Evolutionary conservation across 2,797 vertebrate species (phyloP).

Genomic region (Oceanodroma leucorhoa): DNA sequence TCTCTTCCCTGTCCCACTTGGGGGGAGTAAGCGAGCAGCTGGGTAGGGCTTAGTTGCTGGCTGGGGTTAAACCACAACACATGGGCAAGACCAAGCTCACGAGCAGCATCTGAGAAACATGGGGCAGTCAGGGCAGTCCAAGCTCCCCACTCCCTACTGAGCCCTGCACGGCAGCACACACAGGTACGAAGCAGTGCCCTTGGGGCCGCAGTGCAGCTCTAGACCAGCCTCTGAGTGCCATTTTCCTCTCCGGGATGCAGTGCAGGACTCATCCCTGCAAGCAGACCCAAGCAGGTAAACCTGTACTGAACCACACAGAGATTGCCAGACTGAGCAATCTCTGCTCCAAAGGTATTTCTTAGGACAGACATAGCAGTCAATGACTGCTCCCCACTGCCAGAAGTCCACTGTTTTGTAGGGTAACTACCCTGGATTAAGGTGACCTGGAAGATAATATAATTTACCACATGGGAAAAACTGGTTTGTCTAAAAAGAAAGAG

Average conservation of each 20-base stretch:
- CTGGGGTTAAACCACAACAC: too few species aligned
- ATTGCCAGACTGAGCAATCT: neutral
- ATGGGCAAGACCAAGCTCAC: neutral
- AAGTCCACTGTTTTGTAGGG: neutral
- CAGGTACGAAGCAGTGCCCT: too few species aligned
- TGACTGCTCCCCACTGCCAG: neutral
- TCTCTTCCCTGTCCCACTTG: too few species aligned
- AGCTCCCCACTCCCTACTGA: neutral
- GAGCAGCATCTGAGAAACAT: neutral
- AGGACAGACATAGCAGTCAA: neutral
- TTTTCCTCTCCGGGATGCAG: neutral
- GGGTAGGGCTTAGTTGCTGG: too few species aligned
- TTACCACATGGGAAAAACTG: neutral
- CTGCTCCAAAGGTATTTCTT: neutral
- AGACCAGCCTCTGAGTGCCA: neutral
- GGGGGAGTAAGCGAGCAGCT: too few species aligned
- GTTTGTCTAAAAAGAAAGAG: neutral
- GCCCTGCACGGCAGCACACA: rapidly evolving
- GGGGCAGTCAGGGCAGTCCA: neutral
- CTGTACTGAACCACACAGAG: neutral
- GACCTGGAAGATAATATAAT: neutral
- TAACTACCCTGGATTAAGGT: neutral
- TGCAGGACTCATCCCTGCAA: neutral
- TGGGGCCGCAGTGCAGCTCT: neutral
- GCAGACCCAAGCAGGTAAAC: neutral